These are phyloP conservation scores for Aurelia aurita DNA, from an alignment of 30 jellyfish, hydroid and myxozoan genomes.

Conservation along the genomic window DNA sequence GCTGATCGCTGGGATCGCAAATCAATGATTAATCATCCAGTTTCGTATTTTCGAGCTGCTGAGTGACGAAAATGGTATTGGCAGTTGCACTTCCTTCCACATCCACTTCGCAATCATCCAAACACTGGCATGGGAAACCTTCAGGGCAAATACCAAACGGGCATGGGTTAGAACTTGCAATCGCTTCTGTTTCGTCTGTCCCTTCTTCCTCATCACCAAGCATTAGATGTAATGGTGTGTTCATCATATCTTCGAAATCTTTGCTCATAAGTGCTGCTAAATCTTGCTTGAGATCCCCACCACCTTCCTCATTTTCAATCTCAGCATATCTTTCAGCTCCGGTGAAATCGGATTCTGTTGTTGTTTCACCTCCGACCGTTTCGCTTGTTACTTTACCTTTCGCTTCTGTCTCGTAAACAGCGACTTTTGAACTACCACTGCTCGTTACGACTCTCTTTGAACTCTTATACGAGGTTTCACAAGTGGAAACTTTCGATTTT, in stretches of 20 bases:
- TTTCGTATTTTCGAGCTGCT: slow-evolving; percentile 4
- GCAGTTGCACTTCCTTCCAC: slow-evolving; percentile 20
- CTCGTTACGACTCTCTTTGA: slow-evolving; percentile 58
- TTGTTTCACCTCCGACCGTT: slow-evolving; percentile 67
- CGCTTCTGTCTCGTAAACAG: slow-evolving; percentile 62
- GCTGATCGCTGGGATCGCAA: too few species aligned
- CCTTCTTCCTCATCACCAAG: slow-evolving; percentile 38
- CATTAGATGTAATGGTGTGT: slow-evolving; percentile 29
- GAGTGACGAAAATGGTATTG: neutral
- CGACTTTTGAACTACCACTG: slow-evolving; percentile 70
- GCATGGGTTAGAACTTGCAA: slow-evolving; percentile 4
- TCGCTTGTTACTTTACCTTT: slow-evolving; percentile 62
- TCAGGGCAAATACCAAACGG: slow-evolving; percentile 64
- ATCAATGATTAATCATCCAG: neutral
- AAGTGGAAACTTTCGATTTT: slow-evolving; percentile 17
- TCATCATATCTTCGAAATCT: slow-evolving; percentile 39
- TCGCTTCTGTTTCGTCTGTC: slow-evolving; percentile 3
- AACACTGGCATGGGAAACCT: slow-evolving; percentile 35
- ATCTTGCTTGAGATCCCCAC: slow-evolving; percentile 13
- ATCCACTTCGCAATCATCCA: slow-evolving; percentile 63
- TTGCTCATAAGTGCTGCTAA: slow-evolving; percentile 24
- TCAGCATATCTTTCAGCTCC: slow-evolving; percentile 68
- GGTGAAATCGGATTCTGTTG: slow-evolving; percentile 55
- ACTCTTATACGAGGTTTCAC: slow-evolving; percentile 53
- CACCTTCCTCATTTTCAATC: slow-evolving; percentile 57